Conservation (phyloP, 2,113 vertebrate species). For the Chunga burmeisteri region DNA sequence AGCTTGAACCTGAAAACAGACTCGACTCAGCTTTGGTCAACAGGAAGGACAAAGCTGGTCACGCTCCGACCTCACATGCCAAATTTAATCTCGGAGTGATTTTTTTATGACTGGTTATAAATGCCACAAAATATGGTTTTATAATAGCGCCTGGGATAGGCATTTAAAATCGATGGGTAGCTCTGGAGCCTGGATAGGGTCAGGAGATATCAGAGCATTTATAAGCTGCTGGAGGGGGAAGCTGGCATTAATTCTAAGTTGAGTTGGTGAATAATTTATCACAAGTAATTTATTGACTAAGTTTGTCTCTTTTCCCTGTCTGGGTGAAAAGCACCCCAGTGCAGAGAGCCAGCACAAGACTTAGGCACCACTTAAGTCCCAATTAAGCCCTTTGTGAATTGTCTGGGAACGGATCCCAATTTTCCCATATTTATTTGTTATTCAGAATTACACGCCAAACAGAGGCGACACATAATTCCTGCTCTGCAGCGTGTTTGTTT, state of each 20-base stretch:
- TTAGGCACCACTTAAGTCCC: conserved; percentile 30
- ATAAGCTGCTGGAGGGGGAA: neutral
- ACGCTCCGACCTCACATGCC: neutral
- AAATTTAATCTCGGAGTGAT: neutral
- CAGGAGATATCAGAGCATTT: neutral
- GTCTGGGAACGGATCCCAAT: conserved; percentile 61
- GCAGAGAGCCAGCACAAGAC: conserved; percentile 21
- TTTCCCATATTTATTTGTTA: conserved; percentile 44
- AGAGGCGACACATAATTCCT: neutral
- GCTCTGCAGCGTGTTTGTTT: conserved; percentile 38
- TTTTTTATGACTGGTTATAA: neutral
- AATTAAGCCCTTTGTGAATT: conserved; percentile 63
- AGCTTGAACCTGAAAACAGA: neutral
- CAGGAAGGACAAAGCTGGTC: neutral
- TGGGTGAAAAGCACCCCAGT: neutral
- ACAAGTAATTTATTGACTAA: conserved; percentile 21
- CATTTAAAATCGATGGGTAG: neutral
- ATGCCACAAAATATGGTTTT: neutral
- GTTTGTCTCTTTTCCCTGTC: neutral
- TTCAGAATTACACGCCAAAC: neutral
- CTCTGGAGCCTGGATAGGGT: neutral
- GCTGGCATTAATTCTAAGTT: neutral
- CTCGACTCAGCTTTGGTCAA: neutral
- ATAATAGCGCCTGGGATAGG: neutral
- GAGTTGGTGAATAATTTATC: conserved; percentile 33